Evolutionary conservation across 1,140 invertebrate species (phyloP).

Genomic region (Drosophila sulfurigaster): DNA sequence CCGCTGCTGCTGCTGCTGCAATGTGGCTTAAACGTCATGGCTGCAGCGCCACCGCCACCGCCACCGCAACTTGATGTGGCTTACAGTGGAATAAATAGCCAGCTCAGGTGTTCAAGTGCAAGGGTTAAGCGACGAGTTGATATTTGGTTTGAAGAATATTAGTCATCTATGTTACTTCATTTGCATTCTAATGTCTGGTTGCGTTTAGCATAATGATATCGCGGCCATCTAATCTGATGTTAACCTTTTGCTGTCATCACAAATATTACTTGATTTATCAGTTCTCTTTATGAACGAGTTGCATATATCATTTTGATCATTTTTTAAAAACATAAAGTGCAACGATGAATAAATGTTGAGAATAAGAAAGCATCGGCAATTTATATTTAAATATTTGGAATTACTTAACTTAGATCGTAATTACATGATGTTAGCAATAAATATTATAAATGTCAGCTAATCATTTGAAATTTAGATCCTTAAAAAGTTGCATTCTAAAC

Average conservation of each 20-base stretch:
- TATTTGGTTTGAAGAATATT: neutral
- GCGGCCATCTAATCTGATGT: neutral
- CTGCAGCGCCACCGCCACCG: neutral
- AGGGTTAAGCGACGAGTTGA: neutral
- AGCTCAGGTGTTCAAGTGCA: constrained; percentile 1
- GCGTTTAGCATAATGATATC: constrained; percentile 1
- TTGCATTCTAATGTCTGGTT: neutral
- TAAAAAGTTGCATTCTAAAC: too few species aligned
- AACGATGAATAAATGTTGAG: too few species aligned
- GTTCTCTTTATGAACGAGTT: too few species aligned
- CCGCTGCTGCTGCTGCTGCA: constrained; percentile 5
- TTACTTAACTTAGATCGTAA: too few species aligned
- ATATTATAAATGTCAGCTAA: too few species aligned
- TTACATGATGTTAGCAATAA: too few species aligned
- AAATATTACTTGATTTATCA: neutral
- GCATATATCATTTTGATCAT: too few species aligned
- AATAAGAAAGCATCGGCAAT: too few species aligned
- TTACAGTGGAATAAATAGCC: constrained; percentile 25
- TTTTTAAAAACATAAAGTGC: too few species aligned
- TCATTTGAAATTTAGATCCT: too few species aligned
- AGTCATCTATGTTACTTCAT: neutral
- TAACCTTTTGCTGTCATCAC: neutral
- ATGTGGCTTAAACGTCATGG: constrained; percentile 14
- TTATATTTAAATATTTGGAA: too few species aligned
- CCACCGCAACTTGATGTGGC: constrained; percentile 3